Percentiles rank a stretch among this genome's conserved stretches.
Conservation (phyloP, 2,888 invertebrate species). For the Agrypnus murinus region DNA sequence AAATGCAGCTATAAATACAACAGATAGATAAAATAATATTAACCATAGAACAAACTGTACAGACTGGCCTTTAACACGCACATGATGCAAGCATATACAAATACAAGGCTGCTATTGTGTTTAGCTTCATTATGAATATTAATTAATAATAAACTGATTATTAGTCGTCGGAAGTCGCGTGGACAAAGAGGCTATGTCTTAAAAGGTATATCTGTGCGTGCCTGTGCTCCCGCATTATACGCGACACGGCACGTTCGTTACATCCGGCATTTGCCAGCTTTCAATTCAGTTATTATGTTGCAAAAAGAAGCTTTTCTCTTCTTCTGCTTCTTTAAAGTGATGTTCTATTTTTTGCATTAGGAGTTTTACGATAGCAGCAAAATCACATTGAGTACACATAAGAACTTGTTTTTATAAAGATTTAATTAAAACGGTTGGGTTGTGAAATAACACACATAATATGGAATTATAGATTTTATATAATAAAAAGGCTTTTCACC, state of each 20-base stretch:
- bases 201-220: constrained; percentile 52
- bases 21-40: background rate
- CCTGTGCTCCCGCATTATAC: constrained; percentile 40
- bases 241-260: constrained; percentile 45
- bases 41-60: constrained; percentile 2
- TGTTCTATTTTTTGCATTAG: constrained; percentile 15
- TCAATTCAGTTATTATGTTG: constrained; percentile 35
- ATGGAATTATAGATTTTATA: too few relatives aligned
- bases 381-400: too few relatives aligned
- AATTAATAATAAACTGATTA: constrained; percentile 54
- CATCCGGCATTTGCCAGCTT: constrained; percentile 46
- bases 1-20: too few relatives aligned
- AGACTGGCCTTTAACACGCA: constrained; percentile 33
- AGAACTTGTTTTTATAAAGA: too few relatives aligned
- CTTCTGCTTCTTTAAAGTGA: background rate
- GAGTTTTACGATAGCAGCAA: too few relatives aligned
- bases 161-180: constrained; percentile 56
- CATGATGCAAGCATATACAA: constrained; percentile 23
- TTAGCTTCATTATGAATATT: constrained; percentile 53
- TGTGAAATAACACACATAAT: too few relatives aligned
- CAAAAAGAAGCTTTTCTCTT: constrained; percentile 37
- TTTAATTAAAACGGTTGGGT: too few relatives aligned
- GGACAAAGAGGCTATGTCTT: constrained; percentile 52
- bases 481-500: too few relatives aligned
- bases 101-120: constrained; percentile 39